Base-by-base conservation (phyloP, 2,797 vertebrate genomes). In the Aldrovandia affinis region DNA sequence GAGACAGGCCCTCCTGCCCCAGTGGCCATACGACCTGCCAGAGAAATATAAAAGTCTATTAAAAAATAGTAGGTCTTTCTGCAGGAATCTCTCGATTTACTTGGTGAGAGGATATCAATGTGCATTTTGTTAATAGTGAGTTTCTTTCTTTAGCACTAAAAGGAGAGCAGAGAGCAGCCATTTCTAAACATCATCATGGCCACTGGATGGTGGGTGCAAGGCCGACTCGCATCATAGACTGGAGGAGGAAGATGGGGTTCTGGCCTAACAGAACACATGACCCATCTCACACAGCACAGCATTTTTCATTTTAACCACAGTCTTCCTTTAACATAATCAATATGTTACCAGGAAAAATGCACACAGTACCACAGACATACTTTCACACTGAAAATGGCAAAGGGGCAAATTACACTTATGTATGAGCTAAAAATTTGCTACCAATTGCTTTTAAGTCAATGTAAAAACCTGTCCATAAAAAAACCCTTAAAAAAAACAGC, bases 401-500 rank as follows among this genome's bases (percentile, higher is more conserved):
- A 39, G 39, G 47, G n/a, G 55, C 25, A 65, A 65, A 63, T 33
- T 20, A 78, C n/a, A 83, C 30, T 25, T 50, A 63, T 33, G 44
- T 28, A 63, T 63, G 44, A 50, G 44, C 75, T 63, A 79, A 79
- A 70, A 79, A 52, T 78, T 14, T 79, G 73, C 75, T 83, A 79
- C 83, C 55, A 65, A 10, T 14, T 79, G 75, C 75, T 79, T 78
- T 52, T 63, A 54, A 52, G 39, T 83, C 89, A 89, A 90, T 87
- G 83, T 88, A 92, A 70, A 84, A 44, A 75, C 42, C 80, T 78
- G 20, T 79, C 86, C 78, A 87, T 91, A 89, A 92, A 93, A 92
- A 93, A 85, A 86, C 63, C n/a, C n/a, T 12, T 88, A 86, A 90
- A 93, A 87, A 85, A 90, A 88, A 90, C 39, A 73, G 86, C 85